Conservation (phyloP, 2,888 invertebrate species). For the Ashinkailepas kermadecensis region DNA sequence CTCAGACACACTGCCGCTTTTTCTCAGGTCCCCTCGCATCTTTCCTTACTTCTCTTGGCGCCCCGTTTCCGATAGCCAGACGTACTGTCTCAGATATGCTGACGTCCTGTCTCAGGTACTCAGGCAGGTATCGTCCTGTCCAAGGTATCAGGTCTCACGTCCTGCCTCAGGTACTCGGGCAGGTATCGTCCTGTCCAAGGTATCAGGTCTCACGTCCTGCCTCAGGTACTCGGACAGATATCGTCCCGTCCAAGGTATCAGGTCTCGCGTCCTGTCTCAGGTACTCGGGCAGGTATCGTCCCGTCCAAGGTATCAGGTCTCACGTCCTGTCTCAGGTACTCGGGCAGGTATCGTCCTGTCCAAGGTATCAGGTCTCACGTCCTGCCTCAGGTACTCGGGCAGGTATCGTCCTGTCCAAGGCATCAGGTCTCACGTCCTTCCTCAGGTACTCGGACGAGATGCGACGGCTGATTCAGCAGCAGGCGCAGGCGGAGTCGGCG, state of each 20-base stretch:
- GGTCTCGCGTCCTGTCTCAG: neutral
- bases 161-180: neutral
- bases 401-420: neutral
- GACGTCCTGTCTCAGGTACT: neutral
- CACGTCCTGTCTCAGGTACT: neutral
- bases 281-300: neutral
- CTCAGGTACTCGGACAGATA: neutral
- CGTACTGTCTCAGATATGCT: too few relatives aligned
- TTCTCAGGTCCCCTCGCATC: too few relatives aligned
- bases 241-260: neutral
- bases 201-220: neutral
- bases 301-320: neutral
- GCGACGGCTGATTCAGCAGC: slow-evolving; percentile 6
- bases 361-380: neutral
- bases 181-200: too few relatives aligned
- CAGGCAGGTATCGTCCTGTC: too few relatives aligned
- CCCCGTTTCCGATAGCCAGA: too few relatives aligned
- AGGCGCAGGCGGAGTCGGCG: neutral
- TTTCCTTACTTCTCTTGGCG: too few relatives aligned
- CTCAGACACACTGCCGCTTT: too few relatives aligned
- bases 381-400: neutral
- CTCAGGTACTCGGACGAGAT: slow-evolving; percentile 9
- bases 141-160: neutral
- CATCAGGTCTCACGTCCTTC: neutral
- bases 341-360: too few relatives aligned